Evolutionary conservation across 2,888 invertebrate genomes (phyloP).

Genomic region (Melanargia galathea): DNA sequence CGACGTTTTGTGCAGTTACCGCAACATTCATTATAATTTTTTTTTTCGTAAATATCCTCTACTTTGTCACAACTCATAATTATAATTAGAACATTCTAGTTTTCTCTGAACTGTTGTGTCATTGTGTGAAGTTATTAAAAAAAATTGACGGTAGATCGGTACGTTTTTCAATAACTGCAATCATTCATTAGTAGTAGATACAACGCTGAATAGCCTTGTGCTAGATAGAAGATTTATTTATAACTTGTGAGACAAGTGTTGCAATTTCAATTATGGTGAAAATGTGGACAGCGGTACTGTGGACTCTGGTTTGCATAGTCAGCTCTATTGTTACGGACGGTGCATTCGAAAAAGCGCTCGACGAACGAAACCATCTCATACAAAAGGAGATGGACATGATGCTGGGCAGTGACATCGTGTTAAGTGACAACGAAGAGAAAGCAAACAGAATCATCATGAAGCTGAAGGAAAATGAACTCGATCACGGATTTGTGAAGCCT

Average conservation of each 20-base stretch:
- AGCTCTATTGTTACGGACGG: constrained; percentile 32
- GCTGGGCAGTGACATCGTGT: constrained; percentile 77
- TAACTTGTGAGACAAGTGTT: constrained; percentile 30
- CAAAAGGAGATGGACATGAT: constrained; percentile 70
- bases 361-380: constrained; percentile 71
- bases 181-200: neutral
- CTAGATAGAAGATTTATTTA: constrained; percentile 34
- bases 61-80: neutral
- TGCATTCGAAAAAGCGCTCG: constrained; percentile 44
- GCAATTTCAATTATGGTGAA: constrained; percentile 33
- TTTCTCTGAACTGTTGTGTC: neutral
- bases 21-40: neutral
- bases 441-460: constrained; percentile 83
- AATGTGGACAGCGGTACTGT: constrained; percentile 51
- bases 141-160: neutral
- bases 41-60: neutral
- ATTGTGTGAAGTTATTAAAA: neutral
- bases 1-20: neutral
- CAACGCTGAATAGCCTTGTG: constrained; percentile 41
- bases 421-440: constrained; percentile 76
- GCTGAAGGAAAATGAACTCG: constrained; percentile 76
- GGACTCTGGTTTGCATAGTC: constrained; percentile 26
- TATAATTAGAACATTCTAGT: neutral
- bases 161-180: constrained; percentile 7
- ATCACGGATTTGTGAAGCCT: constrained; percentile 72